A percentile compares a stretch with the other conserved stretches of the same genome.
phyloP scores from a whole-genome alignment of 2,888 invertebrate species.

The Agonopterix alstromeriana region DNA sequence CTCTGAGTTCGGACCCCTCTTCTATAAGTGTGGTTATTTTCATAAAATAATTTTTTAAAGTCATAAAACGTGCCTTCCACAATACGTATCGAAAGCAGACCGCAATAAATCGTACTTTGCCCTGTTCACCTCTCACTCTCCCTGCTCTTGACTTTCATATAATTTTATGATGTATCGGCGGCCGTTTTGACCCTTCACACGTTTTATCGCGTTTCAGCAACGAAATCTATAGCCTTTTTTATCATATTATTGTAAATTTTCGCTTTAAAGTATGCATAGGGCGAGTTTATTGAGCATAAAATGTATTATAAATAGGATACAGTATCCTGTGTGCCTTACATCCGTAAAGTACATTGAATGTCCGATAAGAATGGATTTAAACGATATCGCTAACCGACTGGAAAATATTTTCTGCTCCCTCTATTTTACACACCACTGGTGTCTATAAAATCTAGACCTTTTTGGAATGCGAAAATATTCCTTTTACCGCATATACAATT shows the following conservation, averaged over 20 bases:
- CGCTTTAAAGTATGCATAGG: conserved; percentile 47
- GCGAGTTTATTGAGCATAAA: conserved; percentile 39
- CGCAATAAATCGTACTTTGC: conserved; percentile 62
- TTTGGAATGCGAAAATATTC: too few species aligned
- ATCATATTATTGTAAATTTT: conserved; percentile 41
- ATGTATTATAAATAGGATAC: conserved; percentile 29
- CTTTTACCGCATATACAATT: too few species aligned
- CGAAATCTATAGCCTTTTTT: conserved; percentile 23
- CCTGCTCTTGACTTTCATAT: conserved; percentile 75
- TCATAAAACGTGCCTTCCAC: conserved; percentile 58
- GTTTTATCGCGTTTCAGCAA: conserved; percentile 53
- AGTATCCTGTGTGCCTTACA: conserved; percentile 26
- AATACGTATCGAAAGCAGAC: conserved; percentile 72
- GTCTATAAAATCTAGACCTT: too few species aligned
- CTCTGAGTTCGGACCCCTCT: background rate
- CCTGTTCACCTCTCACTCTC: conserved; percentile 67
- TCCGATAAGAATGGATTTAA: conserved; percentile 14
- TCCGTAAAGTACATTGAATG: conserved; percentile 2
- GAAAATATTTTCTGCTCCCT: too few species aligned
- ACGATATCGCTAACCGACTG: background rate
- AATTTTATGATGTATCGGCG: conserved; percentile 74
- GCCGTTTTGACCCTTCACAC: conserved; percentile 70
- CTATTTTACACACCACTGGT: conserved; percentile 9
- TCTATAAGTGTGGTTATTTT: conserved; percentile 26
- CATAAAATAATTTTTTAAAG: conserved; percentile 54